These are phyloP conservation scores for Naja naja DNA, from an alignment of 2,113 vertebrate genomes.

Conservation along the genomic window DNA sequence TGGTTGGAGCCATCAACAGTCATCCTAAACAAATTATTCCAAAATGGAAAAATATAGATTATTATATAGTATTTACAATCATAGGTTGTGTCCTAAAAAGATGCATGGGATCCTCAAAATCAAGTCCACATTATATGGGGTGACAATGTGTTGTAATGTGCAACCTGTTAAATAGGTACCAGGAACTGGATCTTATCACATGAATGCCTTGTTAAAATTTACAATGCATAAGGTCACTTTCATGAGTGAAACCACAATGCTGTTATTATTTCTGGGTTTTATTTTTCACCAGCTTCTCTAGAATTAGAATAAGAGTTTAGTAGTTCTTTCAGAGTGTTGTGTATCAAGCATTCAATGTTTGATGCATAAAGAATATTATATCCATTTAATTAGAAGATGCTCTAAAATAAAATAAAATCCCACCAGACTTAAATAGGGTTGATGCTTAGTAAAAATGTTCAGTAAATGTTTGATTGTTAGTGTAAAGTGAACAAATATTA, in stretches of 20 bases:
- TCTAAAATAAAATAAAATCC: not conserved
- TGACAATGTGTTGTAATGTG: not conserved
- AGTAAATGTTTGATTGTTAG: not conserved
- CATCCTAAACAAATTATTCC: not conserved
- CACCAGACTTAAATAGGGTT: not conserved
- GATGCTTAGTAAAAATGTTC: not conserved
- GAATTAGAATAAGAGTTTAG: not conserved
- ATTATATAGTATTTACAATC: not conserved
- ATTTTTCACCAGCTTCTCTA: not conserved
- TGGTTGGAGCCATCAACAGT: not conserved
- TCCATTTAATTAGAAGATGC: not conserved
- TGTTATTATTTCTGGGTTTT: not conserved
- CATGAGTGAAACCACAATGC: not conserved
- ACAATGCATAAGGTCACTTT: not conserved
- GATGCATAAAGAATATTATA: not conserved
- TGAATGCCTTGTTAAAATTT: not conserved
- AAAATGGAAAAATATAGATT: not conserved
- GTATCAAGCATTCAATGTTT: not conserved
- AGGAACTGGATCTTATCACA: not conserved
- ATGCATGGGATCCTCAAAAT: not conserved
- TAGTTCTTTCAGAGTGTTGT: not conserved
- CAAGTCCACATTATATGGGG: not conserved
- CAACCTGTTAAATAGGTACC: not conserved
- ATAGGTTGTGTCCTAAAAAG: not conserved
- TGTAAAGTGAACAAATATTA: not conserved